Conservation (phyloP, 2,797 vertebrate species). For the Gallinago nigripennis region DNA sequence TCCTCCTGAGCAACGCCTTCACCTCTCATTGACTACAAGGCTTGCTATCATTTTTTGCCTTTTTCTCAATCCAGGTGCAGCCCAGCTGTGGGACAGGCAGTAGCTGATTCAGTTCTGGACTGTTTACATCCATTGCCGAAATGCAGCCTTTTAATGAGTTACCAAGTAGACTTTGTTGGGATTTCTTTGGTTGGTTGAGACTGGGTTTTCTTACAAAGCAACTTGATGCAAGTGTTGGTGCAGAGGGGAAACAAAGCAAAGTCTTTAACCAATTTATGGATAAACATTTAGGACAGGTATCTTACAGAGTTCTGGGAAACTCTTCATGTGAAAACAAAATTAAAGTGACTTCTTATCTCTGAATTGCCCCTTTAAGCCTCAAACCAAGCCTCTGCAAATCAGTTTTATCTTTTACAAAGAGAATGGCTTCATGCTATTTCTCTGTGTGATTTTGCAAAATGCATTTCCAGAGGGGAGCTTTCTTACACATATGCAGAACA, state of each 20-base stretch:
- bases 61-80: neutral
- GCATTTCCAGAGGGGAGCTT: conserved; percentile 11
- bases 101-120: neutral
- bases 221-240: neutral
- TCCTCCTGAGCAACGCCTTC: neutral
- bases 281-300: neutral
- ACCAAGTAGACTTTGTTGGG: neutral
- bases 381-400: neutral
- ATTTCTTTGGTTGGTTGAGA: neutral
- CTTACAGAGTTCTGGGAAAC: neutral
- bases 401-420: neutral
- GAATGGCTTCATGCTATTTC: neutral
- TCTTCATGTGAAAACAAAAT: neutral
- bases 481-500: neutral
- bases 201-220: neutral
- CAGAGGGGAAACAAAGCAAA: neutral
- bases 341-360: neutral
- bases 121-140: neutral
- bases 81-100: neutral
- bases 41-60: neutral
- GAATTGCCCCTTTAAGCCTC: neutral
- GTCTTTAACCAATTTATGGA: neutral
- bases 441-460: neutral
- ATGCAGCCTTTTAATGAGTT: neutral
- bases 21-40: neutral